Evolutionary conservation across 2,888 invertebrate species (phyloP).

Genomic region (Stramonita haemastoma): DNA sequence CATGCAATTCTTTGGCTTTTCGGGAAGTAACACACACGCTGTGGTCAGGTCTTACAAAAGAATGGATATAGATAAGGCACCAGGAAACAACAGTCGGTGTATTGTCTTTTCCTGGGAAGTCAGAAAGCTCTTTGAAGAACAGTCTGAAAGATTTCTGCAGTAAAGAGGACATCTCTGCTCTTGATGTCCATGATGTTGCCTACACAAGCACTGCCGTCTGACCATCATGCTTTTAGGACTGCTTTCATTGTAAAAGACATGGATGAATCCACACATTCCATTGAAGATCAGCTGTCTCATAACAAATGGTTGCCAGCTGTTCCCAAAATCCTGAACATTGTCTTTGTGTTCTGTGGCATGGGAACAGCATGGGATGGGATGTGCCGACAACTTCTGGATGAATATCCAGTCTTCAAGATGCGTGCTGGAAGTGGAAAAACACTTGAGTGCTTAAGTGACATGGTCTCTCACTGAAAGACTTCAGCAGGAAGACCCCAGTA

Average conservation of each 20-base stretch:
- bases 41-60: conserved; percentile 47
- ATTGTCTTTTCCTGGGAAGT: conserved; percentile 50
- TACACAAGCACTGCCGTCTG: conserved; percentile 55
- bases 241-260: conserved; percentile 42
- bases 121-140: conserved; percentile 32
- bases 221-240: conserved; percentile 49
- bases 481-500: conserved; percentile 38
- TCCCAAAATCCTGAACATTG: conserved; percentile 33
- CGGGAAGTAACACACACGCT: conserved; percentile 68
- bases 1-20: conserved; percentile 67
- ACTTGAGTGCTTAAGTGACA: conserved; percentile 46
- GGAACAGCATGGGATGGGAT: conserved; percentile 67
- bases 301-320: not conserved
- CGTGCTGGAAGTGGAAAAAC: conserved; percentile 53
- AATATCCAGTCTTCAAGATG: conserved; percentile 46
- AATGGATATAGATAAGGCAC: not conserved
- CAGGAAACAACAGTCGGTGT: not conserved
- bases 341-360: conserved; percentile 68
- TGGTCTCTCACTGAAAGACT: conserved; percentile 54
- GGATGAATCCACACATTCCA: conserved; percentile 32
- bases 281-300: not conserved
- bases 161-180: not conserved
- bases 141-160: conserved; percentile 32
- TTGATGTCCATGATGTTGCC: conserved; percentile 22
- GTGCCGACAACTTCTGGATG: conserved; percentile 54